phyloP scores from a whole-genome alignment of 2,888 invertebrate species.

The Exocentrus adspersus region DNA sequence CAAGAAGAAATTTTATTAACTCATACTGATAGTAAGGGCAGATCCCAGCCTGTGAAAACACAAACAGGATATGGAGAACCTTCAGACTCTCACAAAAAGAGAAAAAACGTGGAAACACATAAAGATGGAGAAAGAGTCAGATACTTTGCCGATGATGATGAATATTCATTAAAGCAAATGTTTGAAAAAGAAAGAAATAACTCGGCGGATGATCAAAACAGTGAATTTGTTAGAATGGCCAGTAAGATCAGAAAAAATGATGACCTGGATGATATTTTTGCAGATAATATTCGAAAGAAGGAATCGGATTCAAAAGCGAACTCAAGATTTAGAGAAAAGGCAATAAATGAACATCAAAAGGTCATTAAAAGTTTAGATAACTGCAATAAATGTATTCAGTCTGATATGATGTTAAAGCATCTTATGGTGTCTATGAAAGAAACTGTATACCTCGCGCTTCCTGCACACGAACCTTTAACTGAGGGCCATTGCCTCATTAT shows the following conservation, averaged over 20 bases:
- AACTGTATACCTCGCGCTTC: constrained; percentile 87
- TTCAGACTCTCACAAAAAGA: constrained; percentile 62
- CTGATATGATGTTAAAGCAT: constrained; percentile 82
- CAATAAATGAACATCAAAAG: constrained; percentile 78
- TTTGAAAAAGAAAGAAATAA: constrained; percentile 84
- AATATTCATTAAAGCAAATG: constrained; percentile 85
- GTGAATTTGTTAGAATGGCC: constrained; percentile 79
- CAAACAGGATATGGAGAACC: constrained; percentile 62
- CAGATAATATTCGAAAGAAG: constrained; percentile 78
- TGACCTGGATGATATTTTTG: constrained; percentile 87
- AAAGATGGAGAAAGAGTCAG: constrained; percentile 76
- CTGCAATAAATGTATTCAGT: constrained; percentile 87
- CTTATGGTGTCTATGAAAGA: constrained; percentile 83
- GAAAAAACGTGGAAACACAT: constrained; percentile 76
- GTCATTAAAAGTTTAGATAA: constrained; percentile 78
- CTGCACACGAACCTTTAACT: constrained; percentile 81
- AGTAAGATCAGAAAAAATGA: constrained; percentile 74
- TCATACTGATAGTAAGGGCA: constrained; percentile 74
- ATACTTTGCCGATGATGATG: constrained; percentile 92
- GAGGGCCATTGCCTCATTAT: constrained; percentile 88
- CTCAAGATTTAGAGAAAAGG: constrained; percentile 71
- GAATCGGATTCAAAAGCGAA: constrained; percentile 71
- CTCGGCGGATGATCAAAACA: constrained; percentile 82
- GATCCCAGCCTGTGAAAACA: constrained; percentile 71
- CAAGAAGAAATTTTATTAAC: constrained; percentile 72